phyloP scores from a whole-genome alignment of 2,888 invertebrate species.

The Eupeodes latifasciatus region DNA sequence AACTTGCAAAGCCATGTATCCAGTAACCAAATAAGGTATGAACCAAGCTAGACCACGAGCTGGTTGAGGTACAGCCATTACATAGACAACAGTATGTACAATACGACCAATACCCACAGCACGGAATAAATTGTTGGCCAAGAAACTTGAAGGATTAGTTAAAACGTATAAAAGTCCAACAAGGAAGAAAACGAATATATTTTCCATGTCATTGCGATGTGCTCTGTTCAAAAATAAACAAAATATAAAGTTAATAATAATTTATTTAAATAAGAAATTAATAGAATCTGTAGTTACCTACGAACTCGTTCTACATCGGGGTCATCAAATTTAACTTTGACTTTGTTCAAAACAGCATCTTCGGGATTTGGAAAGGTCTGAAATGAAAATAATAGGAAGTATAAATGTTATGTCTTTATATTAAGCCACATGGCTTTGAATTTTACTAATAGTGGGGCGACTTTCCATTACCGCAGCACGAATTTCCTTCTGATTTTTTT shows the following conservation, averaged over 20 bases:
- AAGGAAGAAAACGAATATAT: constrained; percentile 86
- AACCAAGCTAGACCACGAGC: constrained; percentile 84
- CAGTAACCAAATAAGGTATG: constrained; percentile 83
- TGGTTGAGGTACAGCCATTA: constrained; percentile 85
- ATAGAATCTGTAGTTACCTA: constrained; percentile 75
- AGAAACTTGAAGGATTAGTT: constrained; percentile 84
- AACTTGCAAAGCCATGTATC: constrained; percentile 85
- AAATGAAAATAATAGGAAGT: constrained; percentile 23
- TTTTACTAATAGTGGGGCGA: too few species aligned
- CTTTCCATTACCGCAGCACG: too few species aligned
- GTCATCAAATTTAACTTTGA: constrained; percentile 82
- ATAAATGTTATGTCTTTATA: too few species aligned
- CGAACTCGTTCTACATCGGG: constrained; percentile 84
- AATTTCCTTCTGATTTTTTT: too few species aligned
- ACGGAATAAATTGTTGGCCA: constrained; percentile 86
- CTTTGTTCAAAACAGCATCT: constrained; percentile 80
- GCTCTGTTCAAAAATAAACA: constrained; percentile 83
- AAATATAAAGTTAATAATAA: not conserved
- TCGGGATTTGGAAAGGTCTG: constrained; percentile 85
- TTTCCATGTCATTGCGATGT: constrained; percentile 87
- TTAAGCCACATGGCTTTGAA: too few species aligned
- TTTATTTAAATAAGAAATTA: not conserved
- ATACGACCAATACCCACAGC: constrained; percentile 85
- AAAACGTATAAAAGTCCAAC: constrained; percentile 85
- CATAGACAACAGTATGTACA: constrained; percentile 86